Percentiles rank a stretch among this genome's conserved stretches.
Evolutionary conservation across 2,888 invertebrate genomes (phyloP).

Genomic region (Caenorhabditis doughertyi): DNA sequence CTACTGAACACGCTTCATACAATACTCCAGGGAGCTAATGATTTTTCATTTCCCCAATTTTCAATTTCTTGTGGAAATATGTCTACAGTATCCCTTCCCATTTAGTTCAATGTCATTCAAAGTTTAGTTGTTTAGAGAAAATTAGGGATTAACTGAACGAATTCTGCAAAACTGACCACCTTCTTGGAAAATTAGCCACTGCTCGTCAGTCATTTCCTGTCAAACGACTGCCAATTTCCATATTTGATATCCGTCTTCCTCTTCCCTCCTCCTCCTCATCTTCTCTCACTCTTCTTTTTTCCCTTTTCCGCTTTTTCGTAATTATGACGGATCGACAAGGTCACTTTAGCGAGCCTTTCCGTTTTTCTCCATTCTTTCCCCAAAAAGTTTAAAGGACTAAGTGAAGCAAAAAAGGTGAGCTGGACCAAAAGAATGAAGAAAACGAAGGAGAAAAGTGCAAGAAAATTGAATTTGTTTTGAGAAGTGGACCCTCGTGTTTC

Average conservation of each 20-base stretch:
- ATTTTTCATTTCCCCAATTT: no score
- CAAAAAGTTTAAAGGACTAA: constrained; percentile 20
- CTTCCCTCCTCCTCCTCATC: neutral
- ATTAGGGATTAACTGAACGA: constrained; percentile 21
- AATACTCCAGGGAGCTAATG: no score
- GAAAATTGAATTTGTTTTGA: constrained; percentile 55
- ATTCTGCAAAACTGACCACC: constrained; percentile 42
- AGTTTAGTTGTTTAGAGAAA: neutral
- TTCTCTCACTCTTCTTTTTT: neutral
- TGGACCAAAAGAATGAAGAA: constrained; percentile 11
- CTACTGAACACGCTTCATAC: no score
- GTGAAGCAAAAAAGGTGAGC: constrained; percentile 25
- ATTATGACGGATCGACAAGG: constrained; percentile 57
- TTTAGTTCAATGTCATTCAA: neutral
- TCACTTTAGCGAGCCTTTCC: constrained; percentile 47
- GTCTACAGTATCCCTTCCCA: no score
- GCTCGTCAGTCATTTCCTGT: constrained; percentile 47
- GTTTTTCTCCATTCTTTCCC: neutral
- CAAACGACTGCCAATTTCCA: constrained; percentile 42
- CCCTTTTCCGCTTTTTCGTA: constrained; percentile 23
- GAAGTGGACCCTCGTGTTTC: constrained; percentile 26
- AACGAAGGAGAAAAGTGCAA: constrained; percentile 47
- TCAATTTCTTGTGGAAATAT: no score
- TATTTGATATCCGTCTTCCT: constrained; percentile 47
- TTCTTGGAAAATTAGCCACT: constrained; percentile 51